Percentiles rank a stretch among this genome's conserved stretches.
Conservation (phyloP, 2,797 vertebrate species). For the Poecilia velifera region DNA sequence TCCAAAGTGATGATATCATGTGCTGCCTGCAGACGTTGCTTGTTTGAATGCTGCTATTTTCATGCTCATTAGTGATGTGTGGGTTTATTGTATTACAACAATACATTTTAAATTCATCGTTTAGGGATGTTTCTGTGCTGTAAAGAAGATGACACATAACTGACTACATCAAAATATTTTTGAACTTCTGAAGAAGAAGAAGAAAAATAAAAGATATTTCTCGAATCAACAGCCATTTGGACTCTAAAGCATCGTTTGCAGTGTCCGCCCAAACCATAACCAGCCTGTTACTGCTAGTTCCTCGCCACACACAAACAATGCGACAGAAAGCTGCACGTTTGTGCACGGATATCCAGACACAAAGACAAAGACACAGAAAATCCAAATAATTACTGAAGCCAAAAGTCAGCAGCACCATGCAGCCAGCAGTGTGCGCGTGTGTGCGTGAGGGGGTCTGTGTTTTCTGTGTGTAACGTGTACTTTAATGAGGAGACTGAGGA, state of each 20-base stretch:
- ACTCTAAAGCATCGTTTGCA: slow-evolving; percentile 18
- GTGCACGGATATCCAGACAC: slow-evolving; percentile 9
- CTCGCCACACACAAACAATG: slow-evolving; percentile 10
- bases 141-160: background rate
- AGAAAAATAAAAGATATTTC: slow-evolving; percentile 8
- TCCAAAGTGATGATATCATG: too few species aligned
- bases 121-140: background rate
- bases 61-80: background rate
- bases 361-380: slow-evolving; percentile 33
- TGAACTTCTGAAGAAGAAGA: background rate
- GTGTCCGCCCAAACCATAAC: slow-evolving; percentile 30
- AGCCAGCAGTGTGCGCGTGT: slow-evolving; percentile 25
- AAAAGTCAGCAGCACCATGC: slow-evolving; percentile 46
- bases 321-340: background rate
- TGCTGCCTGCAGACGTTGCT: background rate
- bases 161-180: background rate
- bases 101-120: background rate
- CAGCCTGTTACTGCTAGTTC: slow-evolving; percentile 39
- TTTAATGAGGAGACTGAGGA: slow-evolving; percentile 70
- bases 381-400: slow-evolving; percentile 67
- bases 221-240: slow-evolving; percentile 17
- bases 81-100: slow-evolving; percentile 4
- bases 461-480: slow-evolving; percentile 34
- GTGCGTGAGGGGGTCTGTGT: slow-evolving; percentile 2
- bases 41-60: slow-evolving; percentile 1